phyloP scores from a whole-genome alignment of 2,888 invertebrate genomes.

The Lydus trimaculatus region DNA sequence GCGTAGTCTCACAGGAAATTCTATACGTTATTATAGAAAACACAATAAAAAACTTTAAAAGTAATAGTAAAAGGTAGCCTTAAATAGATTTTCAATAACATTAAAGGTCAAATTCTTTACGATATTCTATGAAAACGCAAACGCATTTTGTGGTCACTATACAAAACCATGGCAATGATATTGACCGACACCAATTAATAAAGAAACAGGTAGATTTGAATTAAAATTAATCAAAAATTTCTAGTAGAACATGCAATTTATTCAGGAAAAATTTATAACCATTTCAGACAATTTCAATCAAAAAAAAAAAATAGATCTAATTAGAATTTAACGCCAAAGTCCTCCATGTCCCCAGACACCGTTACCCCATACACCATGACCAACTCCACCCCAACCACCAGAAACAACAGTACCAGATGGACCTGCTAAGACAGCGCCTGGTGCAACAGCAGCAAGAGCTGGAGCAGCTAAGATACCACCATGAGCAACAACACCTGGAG shows the following conservation, averaged over 20 bases:
- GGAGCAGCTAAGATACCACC: conserved; percentile 23
- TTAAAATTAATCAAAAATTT: background rate
- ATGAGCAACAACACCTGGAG: conserved; percentile 46
- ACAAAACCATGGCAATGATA: background rate
- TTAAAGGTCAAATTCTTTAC: background rate
- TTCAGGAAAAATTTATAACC: background rate
- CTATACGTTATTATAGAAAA: background rate
- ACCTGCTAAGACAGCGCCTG: conserved; percentile 39
- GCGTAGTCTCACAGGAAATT: background rate
- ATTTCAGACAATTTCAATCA: background rate
- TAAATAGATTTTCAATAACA: background rate
- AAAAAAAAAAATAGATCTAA: background rate
- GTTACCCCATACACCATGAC: conserved; percentile 23
- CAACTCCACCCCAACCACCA: conserved; percentile 15
- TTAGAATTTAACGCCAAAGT: background rate
- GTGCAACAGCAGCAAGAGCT: conserved; percentile 36
- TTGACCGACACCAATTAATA: background rate
- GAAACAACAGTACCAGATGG: conserved; percentile 37
- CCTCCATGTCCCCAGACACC: conserved; percentile 30
- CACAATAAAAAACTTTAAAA: background rate
- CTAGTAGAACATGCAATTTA: background rate
- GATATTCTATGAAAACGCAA: background rate
- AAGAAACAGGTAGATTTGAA: background rate
- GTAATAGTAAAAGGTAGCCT: background rate
- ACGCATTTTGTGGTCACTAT: background rate